Evolutionary conservation across 2,888 invertebrate genomes (phyloP), one percentile per base, ranked within the genome.

Genomic region (Esperia sulphurella): DNA sequence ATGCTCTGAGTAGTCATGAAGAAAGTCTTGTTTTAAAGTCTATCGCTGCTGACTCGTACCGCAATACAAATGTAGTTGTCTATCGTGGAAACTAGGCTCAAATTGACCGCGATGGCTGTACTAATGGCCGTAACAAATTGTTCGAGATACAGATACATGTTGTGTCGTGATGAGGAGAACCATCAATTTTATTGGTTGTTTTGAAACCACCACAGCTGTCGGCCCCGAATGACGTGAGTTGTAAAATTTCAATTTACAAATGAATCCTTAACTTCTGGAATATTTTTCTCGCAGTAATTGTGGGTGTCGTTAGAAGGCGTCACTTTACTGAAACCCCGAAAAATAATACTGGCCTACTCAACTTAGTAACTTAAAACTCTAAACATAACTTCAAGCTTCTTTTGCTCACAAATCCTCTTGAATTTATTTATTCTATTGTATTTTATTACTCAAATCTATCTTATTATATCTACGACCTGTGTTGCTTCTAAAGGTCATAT

Each of bases 91-190:
- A 77, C 75, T 71, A 66, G 68, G 58, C 59, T 58, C 62, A 61
- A 67, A 66, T 63, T 63, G 50, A 51, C 59, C 53, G 55, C 59
- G 65, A 70, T 70, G 65, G 62, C 58, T 64, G 59, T 64, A 65
- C 57, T 71, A 74, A 80, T 73, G 61, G 61, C 65, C 78, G 59
- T 75, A 69, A 68, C 80, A 69, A 83, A 81, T 79, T 72, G 68
- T 64, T 58, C 62, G 67, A 69, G 68, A 61, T 62, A 65, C 55
- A 59, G 58, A 57, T 55, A 61, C 57, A 59, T 52, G 61, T 59
- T 57, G 49, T 59, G 59, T 63, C 63, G 62, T 61, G 59, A 65
- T 63, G 61, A 63, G 62, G 58, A 54, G 46, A 55, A 62, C 68
- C 61, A 70, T 70, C 67, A 59, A 65, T 67, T 65, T 66, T 64